Percentiles rank a stretch among this genome's conserved stretches.
Conservation (phyloP, 2,113 vertebrate species). For the Sterrhoptilus dennistouni region DNA sequence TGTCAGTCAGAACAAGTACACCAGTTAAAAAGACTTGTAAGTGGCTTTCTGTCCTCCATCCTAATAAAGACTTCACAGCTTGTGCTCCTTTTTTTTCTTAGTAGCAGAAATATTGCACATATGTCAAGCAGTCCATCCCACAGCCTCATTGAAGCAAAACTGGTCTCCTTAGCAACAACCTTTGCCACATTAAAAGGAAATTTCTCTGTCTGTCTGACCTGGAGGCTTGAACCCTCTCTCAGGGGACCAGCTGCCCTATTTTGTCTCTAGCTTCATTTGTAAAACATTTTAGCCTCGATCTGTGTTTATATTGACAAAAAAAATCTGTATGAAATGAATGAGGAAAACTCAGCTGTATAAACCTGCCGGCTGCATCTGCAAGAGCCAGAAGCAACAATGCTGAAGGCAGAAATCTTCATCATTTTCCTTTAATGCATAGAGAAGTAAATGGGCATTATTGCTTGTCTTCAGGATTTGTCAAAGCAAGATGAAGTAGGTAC, state of each 20-base stretch:
- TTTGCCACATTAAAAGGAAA: neutral
- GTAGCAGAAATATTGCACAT: neutral
- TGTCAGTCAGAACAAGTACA: neutral
- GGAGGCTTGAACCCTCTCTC: neutral
- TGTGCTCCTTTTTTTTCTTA: neutral
- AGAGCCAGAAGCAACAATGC: neutral
- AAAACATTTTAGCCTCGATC: conserved; percentile 18
- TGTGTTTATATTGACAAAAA: conserved; percentile 29
- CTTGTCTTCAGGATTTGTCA: neutral
- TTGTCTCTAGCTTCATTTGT: neutral
- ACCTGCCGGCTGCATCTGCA: neutral
- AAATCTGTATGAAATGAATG: neutral
- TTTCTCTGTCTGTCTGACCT: neutral
- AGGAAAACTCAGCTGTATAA: conserved; percentile 12
- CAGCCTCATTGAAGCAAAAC: neutral
- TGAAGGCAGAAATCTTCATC: neutral
- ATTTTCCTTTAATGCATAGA: neutral
- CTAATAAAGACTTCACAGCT: neutral
- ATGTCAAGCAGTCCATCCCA: neutral
- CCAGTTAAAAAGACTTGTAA: neutral
- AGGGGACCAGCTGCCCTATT: conserved; percentile 4
- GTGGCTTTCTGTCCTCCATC: neutral
- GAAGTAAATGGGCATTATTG: neutral
- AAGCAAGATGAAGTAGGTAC: neutral
- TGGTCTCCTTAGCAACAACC: neutral